phyloP scores from a whole-genome alignment of 2,113 vertebrate genomes.

The Ammodytes marinus region DNA sequence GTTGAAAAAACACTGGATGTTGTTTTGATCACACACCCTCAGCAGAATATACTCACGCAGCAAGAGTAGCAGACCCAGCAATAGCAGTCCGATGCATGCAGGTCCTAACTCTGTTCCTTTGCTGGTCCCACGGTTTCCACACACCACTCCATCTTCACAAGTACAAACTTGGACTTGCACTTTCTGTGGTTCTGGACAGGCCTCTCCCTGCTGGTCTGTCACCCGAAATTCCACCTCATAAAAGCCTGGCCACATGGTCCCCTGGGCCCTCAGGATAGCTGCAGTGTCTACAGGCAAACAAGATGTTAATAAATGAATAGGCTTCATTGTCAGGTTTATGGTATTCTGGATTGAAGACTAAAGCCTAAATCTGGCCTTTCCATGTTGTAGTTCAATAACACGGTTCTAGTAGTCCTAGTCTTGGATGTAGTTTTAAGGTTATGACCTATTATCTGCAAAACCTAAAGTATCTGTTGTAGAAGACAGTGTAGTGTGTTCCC shows the following conservation, averaged over 20 bases:
- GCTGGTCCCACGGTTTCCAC: background rate
- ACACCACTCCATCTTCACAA: slow-evolving; percentile 65
- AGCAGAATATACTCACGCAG: slow-evolving; percentile 84
- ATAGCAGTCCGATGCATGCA: slow-evolving; percentile 86
- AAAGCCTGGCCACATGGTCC: slow-evolving; percentile 65
- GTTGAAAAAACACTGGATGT: no score
- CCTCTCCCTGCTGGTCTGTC: slow-evolving; percentile 70
- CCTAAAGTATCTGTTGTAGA: background rate
- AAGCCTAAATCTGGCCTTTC: background rate
- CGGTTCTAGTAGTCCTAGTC: background rate
- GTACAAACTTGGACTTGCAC: slow-evolving; percentile 76
- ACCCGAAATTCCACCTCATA: slow-evolving; percentile 71
- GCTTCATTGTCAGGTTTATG: background rate
- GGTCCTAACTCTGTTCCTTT: slow-evolving; percentile 75
- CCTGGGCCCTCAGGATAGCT: slow-evolving; percentile 65
- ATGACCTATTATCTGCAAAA: background rate
- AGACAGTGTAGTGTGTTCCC: no score
- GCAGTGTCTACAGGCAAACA: slow-evolving; percentile 73
- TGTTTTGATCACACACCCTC: background rate
- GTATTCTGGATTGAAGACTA: background rate
- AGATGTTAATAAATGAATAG: background rate
- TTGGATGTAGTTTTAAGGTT: background rate
- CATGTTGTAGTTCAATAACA: background rate
- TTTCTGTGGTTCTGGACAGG: slow-evolving; percentile 77
- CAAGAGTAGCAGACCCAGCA: slow-evolving; percentile 87